Percentiles rank a stretch among this genome's conserved stretches.
Evolutionary conservation across 2,113 vertebrate species (phyloP).

Genomic region (Nyctereutes procyonoides): DNA sequence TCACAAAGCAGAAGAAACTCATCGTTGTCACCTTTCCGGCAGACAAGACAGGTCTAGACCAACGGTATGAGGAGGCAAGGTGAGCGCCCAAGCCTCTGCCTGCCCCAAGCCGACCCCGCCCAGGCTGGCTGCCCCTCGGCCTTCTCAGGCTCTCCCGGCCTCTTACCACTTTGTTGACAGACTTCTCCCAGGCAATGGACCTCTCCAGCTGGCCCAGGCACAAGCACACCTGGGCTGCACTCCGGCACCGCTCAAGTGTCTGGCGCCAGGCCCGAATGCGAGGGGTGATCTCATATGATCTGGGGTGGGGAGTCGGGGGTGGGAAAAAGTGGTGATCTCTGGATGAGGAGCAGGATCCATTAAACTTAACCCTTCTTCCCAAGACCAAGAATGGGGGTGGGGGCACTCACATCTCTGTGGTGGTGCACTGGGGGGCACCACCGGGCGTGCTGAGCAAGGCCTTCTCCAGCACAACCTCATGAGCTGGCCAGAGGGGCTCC

Average conservation of each 20-base stretch:
- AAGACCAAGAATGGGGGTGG: not conserved
- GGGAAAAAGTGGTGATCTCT: not conserved
- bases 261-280: constrained; percentile 95
- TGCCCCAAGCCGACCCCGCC: not conserved
- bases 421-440: constrained; percentile 67
- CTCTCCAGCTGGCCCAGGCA: constrained; percentile 95
- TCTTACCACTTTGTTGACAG: constrained; percentile 95
- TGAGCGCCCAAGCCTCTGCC: not conserved
- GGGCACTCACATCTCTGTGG: constrained; percentile 86
- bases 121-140: not conserved
- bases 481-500: constrained; percentile 94
- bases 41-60: constrained; percentile 94
- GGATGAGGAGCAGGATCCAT: not conserved
- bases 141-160: not conserved
- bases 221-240: constrained; percentile 93
- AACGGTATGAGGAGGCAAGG: not conserved
- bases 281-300: constrained; percentile 95
- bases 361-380: not conserved
- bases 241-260: constrained; percentile 94
- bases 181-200: constrained; percentile 97
- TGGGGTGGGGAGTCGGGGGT: constrained; percentile 48
- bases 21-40: constrained; percentile 96
- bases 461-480: constrained; percentile 93
- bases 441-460: constrained; percentile 84
- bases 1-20: constrained; percentile 96